These are phyloP conservation scores for Craniophora ligustri DNA, from an alignment of 2,888 invertebrate genomes.

Conservation along the genomic window DNA sequence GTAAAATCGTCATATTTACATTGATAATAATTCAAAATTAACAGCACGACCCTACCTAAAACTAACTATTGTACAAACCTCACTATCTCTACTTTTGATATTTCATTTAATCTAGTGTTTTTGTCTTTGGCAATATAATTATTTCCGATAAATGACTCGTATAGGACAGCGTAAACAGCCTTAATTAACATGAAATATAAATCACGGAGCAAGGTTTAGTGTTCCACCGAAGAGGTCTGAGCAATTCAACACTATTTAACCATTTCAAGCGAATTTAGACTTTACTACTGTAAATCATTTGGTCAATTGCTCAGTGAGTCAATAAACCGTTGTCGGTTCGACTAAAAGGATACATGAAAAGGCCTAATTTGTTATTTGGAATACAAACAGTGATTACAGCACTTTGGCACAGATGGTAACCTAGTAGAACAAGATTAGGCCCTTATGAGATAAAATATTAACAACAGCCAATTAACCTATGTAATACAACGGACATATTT, in stretches of 20 bases:
- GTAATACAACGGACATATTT: constrained; percentile 47
- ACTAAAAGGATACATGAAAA: constrained; percentile 39
- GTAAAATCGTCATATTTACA: constrained; percentile 55
- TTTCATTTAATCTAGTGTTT: constrained; percentile 59
- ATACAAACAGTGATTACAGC: constrained; percentile 53
- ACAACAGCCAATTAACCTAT: constrained; percentile 55
- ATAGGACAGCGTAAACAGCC: constrained; percentile 52
- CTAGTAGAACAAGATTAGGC: constrained; percentile 64
- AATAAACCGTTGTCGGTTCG: constrained; percentile 26
- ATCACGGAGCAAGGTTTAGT: constrained; percentile 42
- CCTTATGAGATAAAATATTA: constrained; percentile 46
- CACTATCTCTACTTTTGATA: constrained; percentile 66
- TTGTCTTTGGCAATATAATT: constrained; percentile 75
- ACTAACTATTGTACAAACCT: constrained; percentile 75
- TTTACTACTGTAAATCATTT: constrained; percentile 23
- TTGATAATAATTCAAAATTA: constrained; percentile 56
- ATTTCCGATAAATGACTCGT: constrained; percentile 56
- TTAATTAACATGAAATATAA: constrained; percentile 53
- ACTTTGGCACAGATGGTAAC: constrained; percentile 79
- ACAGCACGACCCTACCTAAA: constrained; percentile 59
- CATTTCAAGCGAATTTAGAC: constrained; percentile 33
- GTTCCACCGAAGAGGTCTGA: constrained; percentile 36
- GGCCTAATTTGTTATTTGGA: constrained; percentile 53
- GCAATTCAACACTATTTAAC: constrained; percentile 33
- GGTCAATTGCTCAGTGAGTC: constrained; percentile 36